Evolutionary conservation across 2,797 vertebrate genomes (phyloP).

Genomic region (Emys orbicularis): DNA sequence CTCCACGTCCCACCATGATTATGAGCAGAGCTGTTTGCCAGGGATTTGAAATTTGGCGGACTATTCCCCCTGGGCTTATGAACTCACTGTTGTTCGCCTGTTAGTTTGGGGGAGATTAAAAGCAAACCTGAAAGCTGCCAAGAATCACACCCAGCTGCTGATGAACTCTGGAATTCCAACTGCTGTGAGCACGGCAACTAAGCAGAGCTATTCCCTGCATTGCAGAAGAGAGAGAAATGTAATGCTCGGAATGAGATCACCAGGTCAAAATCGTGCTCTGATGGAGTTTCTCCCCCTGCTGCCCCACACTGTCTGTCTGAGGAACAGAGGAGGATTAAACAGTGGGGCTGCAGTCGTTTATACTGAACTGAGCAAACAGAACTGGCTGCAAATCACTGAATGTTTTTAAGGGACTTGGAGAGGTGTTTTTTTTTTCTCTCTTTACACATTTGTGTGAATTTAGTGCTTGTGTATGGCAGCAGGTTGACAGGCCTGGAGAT

Average conservation of each 20-base stretch:
- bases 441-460: slow-evolving; percentile 9
- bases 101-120: slow-evolving; percentile 25
- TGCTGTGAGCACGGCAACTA: fast-evolving
- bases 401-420: background rate
- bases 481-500: background rate
- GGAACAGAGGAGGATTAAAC: slow-evolving; percentile 19
- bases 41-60: slow-evolving; percentile 6
- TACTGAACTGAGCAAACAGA: background rate
- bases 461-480: background rate
- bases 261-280: slow-evolving; percentile 20
- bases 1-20: slow-evolving; percentile 23
- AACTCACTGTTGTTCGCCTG: background rate
- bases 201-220: slow-evolving; percentile 11
- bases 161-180: background rate
- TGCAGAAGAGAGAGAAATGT: background rate
- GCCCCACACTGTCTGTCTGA: background rate
- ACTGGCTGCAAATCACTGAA: background rate
- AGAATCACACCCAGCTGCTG: slow-evolving; percentile 42
- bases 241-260: slow-evolving; percentile 12
- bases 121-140: slow-evolving; percentile 30
- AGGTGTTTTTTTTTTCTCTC: background rate
- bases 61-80: background rate
- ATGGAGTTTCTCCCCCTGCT: background rate
- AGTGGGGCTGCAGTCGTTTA: background rate
- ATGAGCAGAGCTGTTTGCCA: slow-evolving; percentile 30